Conservation (phyloP, 2,113 vertebrate genomes). For the Oostethus manadensis region DNA sequence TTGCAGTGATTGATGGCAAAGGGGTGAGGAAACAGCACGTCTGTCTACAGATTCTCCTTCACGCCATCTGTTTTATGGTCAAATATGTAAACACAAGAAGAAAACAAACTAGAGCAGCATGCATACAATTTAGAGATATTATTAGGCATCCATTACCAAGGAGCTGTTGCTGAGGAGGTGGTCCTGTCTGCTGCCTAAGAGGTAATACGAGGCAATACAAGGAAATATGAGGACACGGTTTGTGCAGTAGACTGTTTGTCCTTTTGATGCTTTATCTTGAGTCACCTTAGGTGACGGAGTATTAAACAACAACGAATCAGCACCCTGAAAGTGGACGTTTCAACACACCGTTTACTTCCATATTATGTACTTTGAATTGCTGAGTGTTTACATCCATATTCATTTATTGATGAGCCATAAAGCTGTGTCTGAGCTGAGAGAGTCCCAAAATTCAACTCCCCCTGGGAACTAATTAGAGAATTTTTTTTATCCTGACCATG, state of each 20-base stretch:
- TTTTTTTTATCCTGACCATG: slow-evolving; percentile 30
- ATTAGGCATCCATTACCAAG: background rate
- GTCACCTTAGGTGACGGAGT: background rate
- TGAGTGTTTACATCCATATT: background rate
- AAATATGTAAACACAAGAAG: slow-evolving; percentile 25
- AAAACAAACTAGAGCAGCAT: background rate
- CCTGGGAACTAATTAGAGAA: slow-evolving; percentile 43
- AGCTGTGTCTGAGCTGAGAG: slow-evolving; percentile 1
- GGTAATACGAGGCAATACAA: slow-evolving; percentile 21
- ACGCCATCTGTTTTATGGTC: slow-evolving; percentile 52
- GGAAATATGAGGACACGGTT: slow-evolving; percentile 16
- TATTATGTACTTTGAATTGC: too few species aligned
- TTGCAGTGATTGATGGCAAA: slow-evolving; percentile 28
- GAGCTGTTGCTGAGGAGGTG: slow-evolving; percentile 22
- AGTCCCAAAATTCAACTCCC: slow-evolving; percentile 17
- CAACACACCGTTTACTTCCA: background rate
- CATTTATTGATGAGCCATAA: slow-evolving; percentile 13
- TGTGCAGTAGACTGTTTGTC: too few species aligned
- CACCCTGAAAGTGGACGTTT: too few species aligned
- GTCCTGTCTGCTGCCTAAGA: slow-evolving; percentile 12
- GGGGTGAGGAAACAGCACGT: slow-evolving; percentile 30
- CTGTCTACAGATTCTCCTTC: slow-evolving; percentile 38
- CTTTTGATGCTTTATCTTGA: background rate
- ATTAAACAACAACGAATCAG: slow-evolving; percentile 6
- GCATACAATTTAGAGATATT: background rate